Evolutionary conservation across 1,140 invertebrate genomes (phyloP).

Genomic region (Drosophila pachea): DNA sequence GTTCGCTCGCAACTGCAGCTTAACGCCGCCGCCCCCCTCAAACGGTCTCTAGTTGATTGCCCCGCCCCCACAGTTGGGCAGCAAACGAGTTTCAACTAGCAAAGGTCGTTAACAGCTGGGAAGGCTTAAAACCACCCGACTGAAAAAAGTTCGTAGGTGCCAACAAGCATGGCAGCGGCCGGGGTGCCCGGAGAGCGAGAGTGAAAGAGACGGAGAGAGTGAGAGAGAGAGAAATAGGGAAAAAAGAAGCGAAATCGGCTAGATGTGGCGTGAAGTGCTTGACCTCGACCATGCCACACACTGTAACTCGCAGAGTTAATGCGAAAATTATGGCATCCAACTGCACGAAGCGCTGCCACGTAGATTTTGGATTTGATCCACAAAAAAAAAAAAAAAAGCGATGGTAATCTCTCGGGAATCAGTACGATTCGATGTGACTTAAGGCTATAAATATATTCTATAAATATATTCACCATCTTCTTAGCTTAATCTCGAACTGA

Average conservation of each 20-base stretch:
- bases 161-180: slow-evolving; percentile 53
- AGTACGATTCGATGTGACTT: too few species aligned
- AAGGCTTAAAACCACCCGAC: slow-evolving; percentile 58
- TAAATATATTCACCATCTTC: neutral
- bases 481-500: neutral
- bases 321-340: slow-evolving; percentile 35
- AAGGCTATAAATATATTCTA: neutral
- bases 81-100: slow-evolving; percentile 63
- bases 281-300: slow-evolving; percentile 70
- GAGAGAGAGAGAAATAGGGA: neutral
- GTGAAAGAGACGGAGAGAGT: too few species aligned
- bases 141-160: slow-evolving; percentile 54
- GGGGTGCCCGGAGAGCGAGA: too few species aligned
- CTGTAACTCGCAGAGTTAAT: slow-evolving; percentile 47
- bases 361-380: neutral
- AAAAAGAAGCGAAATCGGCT: slow-evolving; percentile 19
- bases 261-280: slow-evolving; percentile 44
- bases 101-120: slow-evolving; percentile 72
- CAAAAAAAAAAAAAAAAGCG: too few species aligned
- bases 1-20: slow-evolving; percentile 58
- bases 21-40: slow-evolving; percentile 15
- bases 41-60: slow-evolving; percentile 7
- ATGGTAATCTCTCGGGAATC: too few species aligned
- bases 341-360: neutral
- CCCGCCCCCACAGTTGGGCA: slow-evolving; percentile 28